Percentiles rank a stretch among this genome's conserved stretches.
phyloP scores from a whole-genome alignment of 2,797 vertebrate species.

The Novumbra hubbsi region DNA sequence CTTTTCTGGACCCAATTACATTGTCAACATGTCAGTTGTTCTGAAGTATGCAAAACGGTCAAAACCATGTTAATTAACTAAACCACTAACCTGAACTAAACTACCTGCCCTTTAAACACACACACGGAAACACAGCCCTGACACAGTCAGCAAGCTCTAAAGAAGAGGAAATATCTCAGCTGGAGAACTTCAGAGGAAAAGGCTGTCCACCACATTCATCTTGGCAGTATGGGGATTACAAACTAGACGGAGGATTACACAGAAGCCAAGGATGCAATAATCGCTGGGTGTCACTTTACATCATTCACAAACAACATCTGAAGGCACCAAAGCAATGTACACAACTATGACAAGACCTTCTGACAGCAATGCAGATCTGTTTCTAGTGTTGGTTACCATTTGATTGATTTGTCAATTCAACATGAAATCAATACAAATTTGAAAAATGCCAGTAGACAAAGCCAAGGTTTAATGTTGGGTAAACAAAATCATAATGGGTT shows the following conservation, averaged over 20 bases:
- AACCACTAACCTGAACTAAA: not conserved
- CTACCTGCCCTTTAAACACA: not conserved
- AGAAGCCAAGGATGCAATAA: not conserved
- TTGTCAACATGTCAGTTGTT: not conserved
- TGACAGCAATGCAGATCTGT: not conserved
- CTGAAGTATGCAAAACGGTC: not conserved
- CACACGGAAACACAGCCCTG: not conserved
- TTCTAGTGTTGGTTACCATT: not conserved
- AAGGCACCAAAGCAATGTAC: not conserved
- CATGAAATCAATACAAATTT: not conserved
- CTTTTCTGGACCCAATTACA: too few relatives aligned
- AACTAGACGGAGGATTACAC: not conserved
- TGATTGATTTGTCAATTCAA: not conserved
- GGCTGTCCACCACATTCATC: not conserved
- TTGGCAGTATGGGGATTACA: not conserved
- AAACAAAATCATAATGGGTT: conserved; percentile 1
- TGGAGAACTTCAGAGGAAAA: not conserved
- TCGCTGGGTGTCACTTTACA: not conserved
- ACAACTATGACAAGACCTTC: not conserved
- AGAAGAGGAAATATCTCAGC: not conserved
- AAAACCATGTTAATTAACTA: not conserved
- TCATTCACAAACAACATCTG: not conserved
- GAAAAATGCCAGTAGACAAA: not conserved
- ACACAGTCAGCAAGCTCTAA: not conserved
- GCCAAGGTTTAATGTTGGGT: not conserved